Percentiles rank a stretch among this genome's conserved stretches.
Evolutionary conservation across 1,140 invertebrate species (phyloP).

Genomic region (Potamilus streckersoni): DNA sequence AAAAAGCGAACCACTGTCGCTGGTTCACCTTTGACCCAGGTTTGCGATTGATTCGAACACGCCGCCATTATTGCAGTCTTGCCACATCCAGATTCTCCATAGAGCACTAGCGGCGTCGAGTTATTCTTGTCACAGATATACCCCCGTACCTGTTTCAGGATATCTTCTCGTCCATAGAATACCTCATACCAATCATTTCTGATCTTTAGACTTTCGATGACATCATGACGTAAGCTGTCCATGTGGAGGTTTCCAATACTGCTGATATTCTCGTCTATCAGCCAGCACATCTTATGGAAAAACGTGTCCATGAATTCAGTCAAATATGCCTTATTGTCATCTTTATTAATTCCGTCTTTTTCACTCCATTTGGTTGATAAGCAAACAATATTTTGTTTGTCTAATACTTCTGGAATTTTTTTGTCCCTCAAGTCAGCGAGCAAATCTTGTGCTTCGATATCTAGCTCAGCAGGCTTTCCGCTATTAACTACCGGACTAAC

Average conservation of each 20-base stretch:
- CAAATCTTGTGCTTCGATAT: slow-evolving; percentile 90
- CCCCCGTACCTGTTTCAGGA: slow-evolving; percentile 77
- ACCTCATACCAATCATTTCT: slow-evolving; percentile 94
- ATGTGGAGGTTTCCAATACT: slow-evolving; percentile 70
- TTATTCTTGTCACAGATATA: slow-evolving; percentile 77
- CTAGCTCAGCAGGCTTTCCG: slow-evolving; percentile 76
- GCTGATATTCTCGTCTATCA: slow-evolving; percentile 70
- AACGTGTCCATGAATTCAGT: slow-evolving; percentile 70
- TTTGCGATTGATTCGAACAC: slow-evolving; percentile 15
- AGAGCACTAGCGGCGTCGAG: slow-evolving; percentile 41
- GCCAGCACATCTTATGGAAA: slow-evolving; percentile 91
- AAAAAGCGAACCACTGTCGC: slow-evolving; percentile 27
- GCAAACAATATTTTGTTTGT: slow-evolving; percentile 41
- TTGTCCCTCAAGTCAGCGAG: slow-evolving; percentile 83
- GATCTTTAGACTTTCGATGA: slow-evolving; percentile 93
- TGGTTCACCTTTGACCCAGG: slow-evolving; percentile 11
- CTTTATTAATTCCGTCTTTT: slow-evolving; percentile 84
- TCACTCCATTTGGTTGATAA: slow-evolving; percentile 90
- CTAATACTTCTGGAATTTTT: slow-evolving; percentile 35
- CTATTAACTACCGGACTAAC: slow-evolving; percentile 69
- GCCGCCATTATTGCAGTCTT: slow-evolving; percentile 59
- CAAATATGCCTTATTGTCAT: slow-evolving; percentile 63
- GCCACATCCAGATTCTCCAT: slow-evolving; percentile 57
- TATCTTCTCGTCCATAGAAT: slow-evolving; percentile 71
- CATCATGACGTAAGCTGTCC: slow-evolving; percentile 74